Base-by-base conservation (phyloP, 2,888 invertebrate genomes). In the Bombyx huttoni region DNA sequence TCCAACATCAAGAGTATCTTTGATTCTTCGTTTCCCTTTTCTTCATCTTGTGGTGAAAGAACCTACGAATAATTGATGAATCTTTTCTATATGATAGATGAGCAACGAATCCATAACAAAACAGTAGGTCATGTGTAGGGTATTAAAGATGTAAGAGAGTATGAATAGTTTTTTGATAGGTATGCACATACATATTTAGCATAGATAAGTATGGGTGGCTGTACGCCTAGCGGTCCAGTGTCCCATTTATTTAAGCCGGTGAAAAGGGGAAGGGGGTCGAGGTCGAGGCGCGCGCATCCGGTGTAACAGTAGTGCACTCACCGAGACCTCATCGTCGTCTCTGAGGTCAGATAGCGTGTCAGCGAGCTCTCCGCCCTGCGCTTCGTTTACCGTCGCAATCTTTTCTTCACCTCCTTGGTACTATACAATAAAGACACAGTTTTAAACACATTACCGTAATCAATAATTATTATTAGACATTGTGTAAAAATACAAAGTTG, bases 1-100 rank as follows among this genome's bases (percentile, higher is more conserved):
- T 94, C 90, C 65, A 97, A 89, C 88, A 88, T 88, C 56, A 72
- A 94, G 88, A 75, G 92, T 91, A 84, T 95, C 92, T 82, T 96
- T 94, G 73, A 92, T 91, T 78, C 94, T 91, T 60, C 93, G 90
- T 71, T 93, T 91, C 76, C 91, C 89, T 72, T 79, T 67, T 67
- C 75, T 71, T 84, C 85, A 57, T 81, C 86, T 76, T 84, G 82
- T 59, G 81, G 85, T 58, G 86, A 86, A 65, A 86, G 75, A 69
- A 86, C 84, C 85, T 86, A 83, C 72, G 77, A 73, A 84, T 80
- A 77, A 81, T 75, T 75, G 72, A 75, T 68, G 75, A 78, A 79
- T 80, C 82, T 75, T 73, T 70, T 75, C 78, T 80, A 83, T 75
- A 73, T 79, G 79, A 70, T 73, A 71, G 34, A 68, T 73, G 65